These are phyloP conservation scores for Siphamia tubifer DNA, from an alignment of 2,113 vertebrate species.

Conservation along the genomic window DNA sequence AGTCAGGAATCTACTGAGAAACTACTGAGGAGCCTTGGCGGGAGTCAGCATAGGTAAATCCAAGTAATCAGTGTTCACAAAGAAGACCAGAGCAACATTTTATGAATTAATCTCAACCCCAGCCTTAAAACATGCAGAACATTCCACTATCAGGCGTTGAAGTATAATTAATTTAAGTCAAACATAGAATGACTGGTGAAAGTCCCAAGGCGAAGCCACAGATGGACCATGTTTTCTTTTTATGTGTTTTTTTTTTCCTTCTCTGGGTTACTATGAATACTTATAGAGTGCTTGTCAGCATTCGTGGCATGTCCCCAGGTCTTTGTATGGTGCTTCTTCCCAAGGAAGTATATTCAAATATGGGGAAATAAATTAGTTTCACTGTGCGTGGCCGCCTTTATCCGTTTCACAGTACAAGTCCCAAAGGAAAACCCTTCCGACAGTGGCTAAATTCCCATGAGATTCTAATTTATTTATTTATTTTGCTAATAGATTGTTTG, in stretches of 20 bases:
- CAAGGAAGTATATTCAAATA: conserved; percentile 37
- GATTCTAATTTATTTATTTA: no score
- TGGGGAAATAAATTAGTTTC: conserved; percentile 52
- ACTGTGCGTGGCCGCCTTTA: not conserved
- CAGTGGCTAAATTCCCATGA: not conserved
- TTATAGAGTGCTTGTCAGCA: conserved; percentile 52
- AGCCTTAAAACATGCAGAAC: not conserved
- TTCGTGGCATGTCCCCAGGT: conserved; percentile 34
- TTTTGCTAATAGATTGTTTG: conserved; percentile 22
- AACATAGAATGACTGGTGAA: not conserved
- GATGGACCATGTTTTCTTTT: conserved; percentile 8
- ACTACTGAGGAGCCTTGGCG: conserved; percentile 8
- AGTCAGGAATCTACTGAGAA: conserved; percentile 22
- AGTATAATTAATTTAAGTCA: conserved; percentile 48
- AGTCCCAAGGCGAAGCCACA: conserved; percentile 11
- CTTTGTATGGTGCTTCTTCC: conserved; percentile 29
- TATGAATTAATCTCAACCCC: conserved; percentile 24
- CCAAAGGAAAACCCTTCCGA: conserved; percentile 2
- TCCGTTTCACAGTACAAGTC: conserved; percentile 19
- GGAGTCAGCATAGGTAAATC: conserved; percentile 59
- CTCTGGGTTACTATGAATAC: conserved; percentile 8
- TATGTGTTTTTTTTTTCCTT: not conserved
- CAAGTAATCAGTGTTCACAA: conserved; percentile 9
- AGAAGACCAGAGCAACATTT: conserved; percentile 19
- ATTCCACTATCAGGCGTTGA: conserved; percentile 11